phyloP scores from a whole-genome alignment of 2,113 vertebrate species.

The Brachyistius frenatus region DNA sequence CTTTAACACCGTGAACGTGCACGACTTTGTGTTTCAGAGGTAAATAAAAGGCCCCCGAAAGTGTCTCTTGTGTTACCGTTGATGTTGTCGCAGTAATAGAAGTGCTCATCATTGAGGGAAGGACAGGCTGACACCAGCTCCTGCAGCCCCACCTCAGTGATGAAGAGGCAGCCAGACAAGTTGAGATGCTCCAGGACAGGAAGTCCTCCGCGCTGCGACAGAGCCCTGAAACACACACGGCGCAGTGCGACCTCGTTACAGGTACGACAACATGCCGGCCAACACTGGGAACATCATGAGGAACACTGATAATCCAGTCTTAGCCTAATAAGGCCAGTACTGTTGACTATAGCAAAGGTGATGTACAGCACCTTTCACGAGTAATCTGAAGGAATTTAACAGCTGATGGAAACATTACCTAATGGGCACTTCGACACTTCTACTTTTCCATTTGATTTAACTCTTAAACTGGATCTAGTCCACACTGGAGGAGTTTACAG shows the following conservation, averaged over 20 bases:
- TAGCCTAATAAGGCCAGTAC: neutral
- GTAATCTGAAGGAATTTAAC: neutral
- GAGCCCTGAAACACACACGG: conserved; percentile 83
- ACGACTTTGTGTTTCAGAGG: neutral
- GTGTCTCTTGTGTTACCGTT: conserved; percentile 88
- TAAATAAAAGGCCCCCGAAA: no score
- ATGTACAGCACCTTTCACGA: neutral
- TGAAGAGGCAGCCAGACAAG: conserved; percentile 94
- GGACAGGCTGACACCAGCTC: conserved; percentile 94
- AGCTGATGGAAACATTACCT: neutral
- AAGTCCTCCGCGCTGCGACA: conserved; percentile 94
- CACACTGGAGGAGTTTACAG: neutral
- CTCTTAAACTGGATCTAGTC: neutral
- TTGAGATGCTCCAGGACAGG: conserved; percentile 95
- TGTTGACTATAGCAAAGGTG: neutral
- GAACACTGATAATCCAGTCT: conserved; percentile 14
- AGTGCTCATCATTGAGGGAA: conserved; percentile 95
- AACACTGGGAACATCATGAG: neutral
- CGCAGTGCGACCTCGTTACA: conserved; percentile 6
- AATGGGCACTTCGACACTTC: neutral
- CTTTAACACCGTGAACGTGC: neutral
- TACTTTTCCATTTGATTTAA: neutral
- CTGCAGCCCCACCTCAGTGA: conserved; percentile 94
- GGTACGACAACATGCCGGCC: neutral
- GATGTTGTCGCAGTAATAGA: conserved; percentile 99